Base-by-base conservation (phyloP, 2,888 invertebrate species). In the Cartodere bifasciata region DNA sequence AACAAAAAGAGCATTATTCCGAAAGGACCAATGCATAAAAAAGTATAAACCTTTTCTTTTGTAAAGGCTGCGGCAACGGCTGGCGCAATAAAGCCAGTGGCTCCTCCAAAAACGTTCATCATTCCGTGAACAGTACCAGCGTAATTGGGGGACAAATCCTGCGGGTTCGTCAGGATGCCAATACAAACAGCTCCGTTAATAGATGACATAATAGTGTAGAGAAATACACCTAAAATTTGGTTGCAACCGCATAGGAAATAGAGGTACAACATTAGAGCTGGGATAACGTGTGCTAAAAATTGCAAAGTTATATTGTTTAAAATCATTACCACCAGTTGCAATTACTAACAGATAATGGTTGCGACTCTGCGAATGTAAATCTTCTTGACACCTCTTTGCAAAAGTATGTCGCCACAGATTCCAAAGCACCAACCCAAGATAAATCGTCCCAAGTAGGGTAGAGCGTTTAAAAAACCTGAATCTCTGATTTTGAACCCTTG, bases 281-380 rank as follows among this genome's bases (percentile, higher is more conserved):
- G 69, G 4, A 70, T 46, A 12, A 70, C 52, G 52, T 70, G 70
- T 2, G 70, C 70, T 70, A 42, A 35, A 49, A 50, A 28, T 37
- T 10, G 7, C 24, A 11, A 6, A 10, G 10, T 24, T 24, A 24
- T 24, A 6, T 24, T 24, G 20, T 17, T 17, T 10, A 28, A 15
- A 27, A 13, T 27, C 10, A 15, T 4, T 7, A 13, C 14, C n/a
- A n/a, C n/a, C n/a, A n/a, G n/a, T n/a, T n/a, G n/a, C n/a, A 20
- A 27, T 13, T 27, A 46, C 47, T 47, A 42, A 52, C 51, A 53
- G 27, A 46, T 47, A n/a, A 50, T 15, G 9, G 46, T 41, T 32
- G 50, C 49, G 4, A 34, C 32, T 33, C 49, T 51, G 30, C 53
- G 41, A 10, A 40, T 29, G 7, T 43, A 46, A 3, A 39, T 32